Percentiles rank a stretch among this genome's conserved stretches.
Conservation (phyloP, 1,140 invertebrate species). For the Ceratina japonica region DNA sequence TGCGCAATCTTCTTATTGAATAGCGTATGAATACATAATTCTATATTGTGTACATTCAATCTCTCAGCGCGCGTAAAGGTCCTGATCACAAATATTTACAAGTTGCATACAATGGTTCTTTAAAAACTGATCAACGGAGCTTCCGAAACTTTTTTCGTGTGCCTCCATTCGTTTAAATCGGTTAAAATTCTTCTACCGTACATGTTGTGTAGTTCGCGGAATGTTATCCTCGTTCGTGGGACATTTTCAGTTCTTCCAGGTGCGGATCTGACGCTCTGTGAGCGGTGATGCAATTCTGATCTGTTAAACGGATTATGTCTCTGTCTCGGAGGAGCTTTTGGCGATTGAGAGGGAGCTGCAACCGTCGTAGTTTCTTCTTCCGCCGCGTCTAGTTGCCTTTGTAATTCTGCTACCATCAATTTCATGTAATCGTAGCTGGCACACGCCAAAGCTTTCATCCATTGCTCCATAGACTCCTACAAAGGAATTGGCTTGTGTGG, state of each 20-base stretch:
- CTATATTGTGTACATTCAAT: too few species aligned
- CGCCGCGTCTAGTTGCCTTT: slow-evolving; percentile 93
- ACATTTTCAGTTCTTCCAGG: slow-evolving; percentile 79
- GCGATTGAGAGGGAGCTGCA: slow-evolving; percentile 74
- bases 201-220: slow-evolving; percentile 85
- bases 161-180: slow-evolving; percentile 85
- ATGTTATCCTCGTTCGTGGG: slow-evolving; percentile 82
- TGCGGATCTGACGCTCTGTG: slow-evolving; percentile 80
- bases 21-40: too few species aligned
- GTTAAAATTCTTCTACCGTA: slow-evolving; percentile 85
- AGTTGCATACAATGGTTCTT: slow-evolving; percentile 11
- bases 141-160: slow-evolving; percentile 74
- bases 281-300: slow-evolving; percentile 80
- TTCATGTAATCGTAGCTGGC: slow-evolving; percentile 98
- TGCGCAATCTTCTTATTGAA: too few species aligned
- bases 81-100: slow-evolving; percentile 43
- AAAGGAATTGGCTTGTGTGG: slow-evolving; percentile 67
- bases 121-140: slow-evolving; percentile 74
- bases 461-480: slow-evolving; percentile 94
- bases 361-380: slow-evolving; percentile 79
- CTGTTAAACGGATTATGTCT: slow-evolving; percentile 87
- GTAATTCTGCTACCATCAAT: slow-evolving; percentile 95
- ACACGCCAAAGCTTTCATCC: slow-evolving; percentile 98
- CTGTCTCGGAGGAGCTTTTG: slow-evolving; percentile 83
- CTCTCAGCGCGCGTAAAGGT: too few species aligned